Evolutionary conservation across 2,888 invertebrate species (phyloP).

Genomic region (Morinoia aosen): DNA sequence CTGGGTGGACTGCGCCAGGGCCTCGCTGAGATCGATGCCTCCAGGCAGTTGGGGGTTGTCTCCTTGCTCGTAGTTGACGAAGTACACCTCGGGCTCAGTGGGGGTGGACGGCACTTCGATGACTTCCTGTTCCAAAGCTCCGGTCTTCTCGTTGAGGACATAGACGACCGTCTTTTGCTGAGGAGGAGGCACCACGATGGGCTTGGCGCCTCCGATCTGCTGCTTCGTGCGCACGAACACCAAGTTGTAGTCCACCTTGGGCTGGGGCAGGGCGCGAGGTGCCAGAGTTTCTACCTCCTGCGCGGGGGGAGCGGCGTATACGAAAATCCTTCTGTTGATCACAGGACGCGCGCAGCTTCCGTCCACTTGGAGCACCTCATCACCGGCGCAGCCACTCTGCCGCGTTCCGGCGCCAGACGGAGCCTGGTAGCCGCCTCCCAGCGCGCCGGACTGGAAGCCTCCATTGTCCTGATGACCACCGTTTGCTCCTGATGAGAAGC

Average conservation of each 20-base stretch:
- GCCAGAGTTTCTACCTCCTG: background rate
- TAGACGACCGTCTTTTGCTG: constrained; percentile 62
- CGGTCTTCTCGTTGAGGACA: constrained; percentile 57
- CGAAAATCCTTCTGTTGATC: constrained; percentile 40
- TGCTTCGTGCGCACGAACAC: constrained; percentile 36
- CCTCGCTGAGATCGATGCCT: constrained; percentile 59
- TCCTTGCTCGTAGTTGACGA: constrained; percentile 58
- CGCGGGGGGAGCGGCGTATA: constrained; percentile 10
- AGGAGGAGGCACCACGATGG: constrained; percentile 60
- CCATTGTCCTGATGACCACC: background rate
- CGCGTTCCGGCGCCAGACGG: background rate
- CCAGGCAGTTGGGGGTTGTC: constrained; percentile 62
- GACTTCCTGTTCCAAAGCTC: constrained; percentile 50
- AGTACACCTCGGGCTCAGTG: constrained; percentile 53
- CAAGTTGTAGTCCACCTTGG: constrained; percentile 50
- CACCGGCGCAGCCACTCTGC: background rate
- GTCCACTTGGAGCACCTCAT: constrained; percentile 26
- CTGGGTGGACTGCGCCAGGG: constrained; percentile 56
- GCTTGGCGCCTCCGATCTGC: constrained; percentile 38
- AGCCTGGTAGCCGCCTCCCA: background rate
- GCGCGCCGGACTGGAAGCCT: constrained; percentile 1
- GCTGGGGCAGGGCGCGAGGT: background rate
- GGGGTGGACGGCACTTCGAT: constrained; percentile 59
- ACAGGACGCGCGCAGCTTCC: constrained; percentile 35
- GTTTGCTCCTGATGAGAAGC: background rate